Base-by-base conservation (phyloP, 2,888 invertebrate genomes). In the Eustalomyia histrio region DNA sequence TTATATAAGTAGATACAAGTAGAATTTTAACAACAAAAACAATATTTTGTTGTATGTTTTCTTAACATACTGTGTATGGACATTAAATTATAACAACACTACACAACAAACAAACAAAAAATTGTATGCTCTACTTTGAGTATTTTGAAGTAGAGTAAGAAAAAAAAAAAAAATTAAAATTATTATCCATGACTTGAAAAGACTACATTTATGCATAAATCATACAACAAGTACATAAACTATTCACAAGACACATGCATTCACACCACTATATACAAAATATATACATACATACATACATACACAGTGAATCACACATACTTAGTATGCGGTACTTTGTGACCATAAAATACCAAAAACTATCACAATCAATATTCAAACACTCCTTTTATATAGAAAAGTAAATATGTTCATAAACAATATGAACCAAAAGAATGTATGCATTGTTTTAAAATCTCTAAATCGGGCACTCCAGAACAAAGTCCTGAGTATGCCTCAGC, bases 151-250 rank as follows among this genome's bases (percentile, higher is more conserved):
- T 47, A 18, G 39, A 39, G 12, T 3, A 12, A 17, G 29, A 64
- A 39, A 55, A 57, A 17, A 57, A n/a, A 64, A 39, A 6, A 57
- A 35, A 16, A 16, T 71, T 55, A 50, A 72, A 76, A 64, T 72
- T 76, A 72, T 80, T 80, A 76, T 72, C 76, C 43, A 39, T 68
- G 67, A 68, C 80, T 72, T 76, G 52, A 76, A 80, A 80, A 72
- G 80, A 61, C 80, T 72, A 57, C 63, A 68, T 53, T 67, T 72
- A 68, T 68, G 65, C 72, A 80, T 76, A 80, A 80, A 76, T 80
- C 68, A 80, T 72, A 52, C 18, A 65, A 53, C 65, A 68, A 61
- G 33, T 57, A 7, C 64, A 78, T 47, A 78, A 67, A 78, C 47
- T 55, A 53, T 52, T 47, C 60, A 78, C 6, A 47, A n/a, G 39